These are phyloP conservation scores for Octodonta nipae DNA, from an alignment of 2,888 invertebrate genomes.

Conservation along the genomic window DNA sequence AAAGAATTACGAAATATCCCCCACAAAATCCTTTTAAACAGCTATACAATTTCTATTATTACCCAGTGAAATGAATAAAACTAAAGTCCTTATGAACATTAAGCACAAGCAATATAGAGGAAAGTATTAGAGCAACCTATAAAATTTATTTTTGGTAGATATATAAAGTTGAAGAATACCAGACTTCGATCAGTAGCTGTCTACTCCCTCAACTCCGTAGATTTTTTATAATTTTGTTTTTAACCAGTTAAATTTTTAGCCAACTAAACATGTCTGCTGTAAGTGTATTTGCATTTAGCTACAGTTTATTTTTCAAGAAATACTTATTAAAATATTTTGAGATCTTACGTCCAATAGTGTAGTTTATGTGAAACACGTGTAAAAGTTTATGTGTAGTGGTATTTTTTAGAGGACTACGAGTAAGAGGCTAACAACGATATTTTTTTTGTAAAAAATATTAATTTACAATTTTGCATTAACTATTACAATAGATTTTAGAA, in stretches of 20 bases:
- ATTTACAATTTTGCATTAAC: too few species aligned
- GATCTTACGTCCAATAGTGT: too few species aligned
- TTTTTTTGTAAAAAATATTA: too few species aligned
- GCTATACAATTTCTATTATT: constrained; percentile 12
- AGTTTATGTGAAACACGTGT: too few species aligned
- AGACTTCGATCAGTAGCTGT: constrained; percentile 13
- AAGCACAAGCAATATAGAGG: constrained; percentile 12
- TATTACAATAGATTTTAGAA: too few species aligned
- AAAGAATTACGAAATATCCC: constrained; percentile 7
- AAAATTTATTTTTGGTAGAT: constrained; percentile 17
- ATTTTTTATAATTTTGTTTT: too few species aligned
- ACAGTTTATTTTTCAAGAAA: too few species aligned
- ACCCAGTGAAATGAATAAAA: constrained; percentile 10
- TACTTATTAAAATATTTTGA: too few species aligned
- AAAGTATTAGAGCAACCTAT: constrained; percentile 12
- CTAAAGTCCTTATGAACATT: constrained; percentile 11
- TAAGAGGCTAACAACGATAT: too few species aligned
- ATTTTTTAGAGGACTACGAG: too few species aligned
- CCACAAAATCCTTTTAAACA: constrained; percentile 8
- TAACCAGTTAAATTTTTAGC: too few species aligned
- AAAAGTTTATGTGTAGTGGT: too few species aligned
- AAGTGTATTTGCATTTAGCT: constrained; percentile 9
- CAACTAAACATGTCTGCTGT: constrained; percentile 15
- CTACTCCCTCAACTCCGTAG: constrained; percentile 10
- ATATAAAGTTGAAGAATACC: constrained; percentile 17